Conservation (phyloP, 2,797 vertebrate species). For the Gambelia wislizenii region DNA sequence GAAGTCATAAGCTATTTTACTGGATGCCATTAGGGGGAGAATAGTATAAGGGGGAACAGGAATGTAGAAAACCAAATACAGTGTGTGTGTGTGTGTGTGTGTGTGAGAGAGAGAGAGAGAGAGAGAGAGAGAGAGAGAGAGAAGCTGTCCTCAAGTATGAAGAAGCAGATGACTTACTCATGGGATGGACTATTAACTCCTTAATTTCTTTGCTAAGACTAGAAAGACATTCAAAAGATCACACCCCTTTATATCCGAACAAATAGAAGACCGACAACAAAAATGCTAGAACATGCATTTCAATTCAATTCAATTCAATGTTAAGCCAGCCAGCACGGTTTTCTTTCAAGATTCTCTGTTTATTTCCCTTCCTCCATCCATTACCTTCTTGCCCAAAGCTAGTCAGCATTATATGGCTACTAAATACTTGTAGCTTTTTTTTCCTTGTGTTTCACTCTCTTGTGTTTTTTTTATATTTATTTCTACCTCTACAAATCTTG, state of each 20-base stretch:
- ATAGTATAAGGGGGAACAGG: not conserved
- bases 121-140: not conserved
- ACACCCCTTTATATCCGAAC: not conserved
- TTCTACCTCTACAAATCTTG: not conserved
- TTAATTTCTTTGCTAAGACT: not conserved
- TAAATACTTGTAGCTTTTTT: not conserved
- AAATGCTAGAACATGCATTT: not conserved
- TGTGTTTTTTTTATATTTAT: not conserved
- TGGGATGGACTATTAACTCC: not conserved
- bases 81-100: too few relatives aligned
- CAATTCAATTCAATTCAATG: too few relatives aligned
- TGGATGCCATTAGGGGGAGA: not conserved
- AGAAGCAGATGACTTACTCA: not conserved
- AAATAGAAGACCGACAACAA: not conserved
- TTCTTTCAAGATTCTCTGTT: not conserved
- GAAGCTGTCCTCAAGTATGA: not conserved
- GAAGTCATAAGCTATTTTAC: not conserved
- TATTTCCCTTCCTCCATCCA: not conserved
- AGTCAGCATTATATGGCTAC: not conserved
- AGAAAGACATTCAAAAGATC: not conserved
- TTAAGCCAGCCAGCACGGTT: not conserved
- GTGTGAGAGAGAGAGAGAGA: not conserved
- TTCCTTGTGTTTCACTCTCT: not conserved
- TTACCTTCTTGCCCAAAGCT: not conserved
- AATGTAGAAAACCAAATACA: not conserved